Percentiles rank a stretch among this genome's conserved stretches.
These are phyloP conservation scores for Ophonus ardosiacus DNA, from an alignment of 2,888 invertebrate species.

Conservation along the genomic window DNA sequence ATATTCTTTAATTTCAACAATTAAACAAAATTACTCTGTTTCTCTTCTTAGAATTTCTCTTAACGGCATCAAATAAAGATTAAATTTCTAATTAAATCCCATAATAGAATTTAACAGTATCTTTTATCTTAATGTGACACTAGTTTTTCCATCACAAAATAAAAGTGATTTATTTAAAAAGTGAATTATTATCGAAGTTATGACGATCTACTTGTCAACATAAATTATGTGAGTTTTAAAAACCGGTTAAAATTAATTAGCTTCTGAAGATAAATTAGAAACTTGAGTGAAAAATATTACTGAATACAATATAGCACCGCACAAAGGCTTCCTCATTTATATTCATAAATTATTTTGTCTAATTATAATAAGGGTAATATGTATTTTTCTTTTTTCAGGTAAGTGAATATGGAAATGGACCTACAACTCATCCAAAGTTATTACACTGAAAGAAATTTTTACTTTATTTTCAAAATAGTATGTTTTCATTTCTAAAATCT, in stretches of 20 bases:
- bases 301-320: constrained; percentile 9
- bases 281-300: constrained; percentile 5
- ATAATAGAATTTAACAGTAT: constrained; percentile 20
- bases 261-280: constrained; percentile 17
- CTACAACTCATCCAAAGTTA: background rate
- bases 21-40: background rate
- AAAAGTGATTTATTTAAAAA: constrained; percentile 33
- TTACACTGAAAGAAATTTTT: no score
- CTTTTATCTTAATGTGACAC: constrained; percentile 39
- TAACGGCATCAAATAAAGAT: background rate
- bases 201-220: constrained; percentile 29
- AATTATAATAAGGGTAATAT: constrained; percentile 24
- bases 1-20: background rate
- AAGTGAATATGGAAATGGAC: constrained; percentile 7
- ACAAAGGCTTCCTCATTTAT: constrained; percentile 23
- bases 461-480: no score
- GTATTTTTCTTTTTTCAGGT: constrained; percentile 13
- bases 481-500: no score
- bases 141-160: constrained; percentile 10
- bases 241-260: constrained; percentile 41
- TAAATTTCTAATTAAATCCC: constrained; percentile 15
- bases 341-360: constrained; percentile 33
- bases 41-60: constrained; percentile 2
- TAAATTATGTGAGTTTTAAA: constrained; percentile 31
- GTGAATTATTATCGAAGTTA: constrained; percentile 6